Evolutionary conservation across 2,113 vertebrate species (phyloP).

Genomic region (Corynorhinus townsendii): DNA sequence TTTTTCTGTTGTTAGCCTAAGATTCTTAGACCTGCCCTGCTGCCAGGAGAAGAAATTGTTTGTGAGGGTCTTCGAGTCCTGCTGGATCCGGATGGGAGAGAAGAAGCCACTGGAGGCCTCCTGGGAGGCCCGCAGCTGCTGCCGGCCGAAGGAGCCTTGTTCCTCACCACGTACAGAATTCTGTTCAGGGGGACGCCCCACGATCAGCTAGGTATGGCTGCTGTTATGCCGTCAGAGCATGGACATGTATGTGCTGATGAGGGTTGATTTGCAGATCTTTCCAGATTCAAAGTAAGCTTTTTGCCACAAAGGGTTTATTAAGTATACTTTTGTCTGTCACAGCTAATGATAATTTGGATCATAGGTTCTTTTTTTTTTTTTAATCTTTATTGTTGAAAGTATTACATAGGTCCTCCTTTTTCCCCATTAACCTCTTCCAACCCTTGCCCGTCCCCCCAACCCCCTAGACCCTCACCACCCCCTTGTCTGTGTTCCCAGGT

Average conservation of each 20-base stretch:
- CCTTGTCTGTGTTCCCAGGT: too few relatives aligned
- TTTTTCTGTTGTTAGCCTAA: conserved; percentile 87
- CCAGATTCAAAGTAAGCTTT: conserved; percentile 6
- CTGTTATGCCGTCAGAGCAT: background rate
- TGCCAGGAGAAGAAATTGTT: conserved; percentile 96
- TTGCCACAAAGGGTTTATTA: background rate
- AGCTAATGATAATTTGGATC: conserved; percentile 17
- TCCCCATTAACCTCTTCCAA: too few relatives aligned
- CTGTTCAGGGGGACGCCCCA: conserved; percentile 97
- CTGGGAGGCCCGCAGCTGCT: conserved; percentile 96
- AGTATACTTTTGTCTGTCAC: background rate
- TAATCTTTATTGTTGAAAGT: too few relatives aligned
- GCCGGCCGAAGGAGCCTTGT: conserved; percentile 97
- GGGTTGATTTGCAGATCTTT: background rate
- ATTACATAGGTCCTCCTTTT: too few relatives aligned
- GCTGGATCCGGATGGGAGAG: conserved; percentile 94
- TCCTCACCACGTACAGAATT: conserved; percentile 96
- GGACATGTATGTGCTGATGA: background rate
- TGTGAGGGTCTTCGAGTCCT: conserved; percentile 95
- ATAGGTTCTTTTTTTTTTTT: background rate
- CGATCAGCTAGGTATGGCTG: conserved; percentile 90
- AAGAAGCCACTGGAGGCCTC: conserved; percentile 94
- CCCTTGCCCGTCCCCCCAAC: too few relatives aligned
- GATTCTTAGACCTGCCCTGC: conserved; percentile 92
- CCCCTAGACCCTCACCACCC: too few relatives aligned